phyloP scores from a whole-genome alignment of 2,888 invertebrate species.

The Odontothrips loti region DNA sequence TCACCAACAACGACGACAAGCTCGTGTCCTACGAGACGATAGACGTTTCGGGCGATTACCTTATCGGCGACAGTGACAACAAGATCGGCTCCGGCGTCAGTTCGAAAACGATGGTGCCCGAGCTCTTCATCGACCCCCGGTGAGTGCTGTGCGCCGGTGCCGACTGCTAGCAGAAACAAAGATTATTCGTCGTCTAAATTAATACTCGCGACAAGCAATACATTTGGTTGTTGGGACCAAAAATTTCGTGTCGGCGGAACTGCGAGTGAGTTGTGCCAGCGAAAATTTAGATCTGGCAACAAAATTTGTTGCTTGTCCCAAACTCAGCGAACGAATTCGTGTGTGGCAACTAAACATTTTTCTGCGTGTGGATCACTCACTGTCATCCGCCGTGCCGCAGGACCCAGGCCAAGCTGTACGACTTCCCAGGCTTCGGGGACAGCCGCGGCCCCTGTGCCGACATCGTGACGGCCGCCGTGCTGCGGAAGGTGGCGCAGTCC shows the following conservation, averaged over 20 bases:
- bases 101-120: constrained; percentile 31
- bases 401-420: constrained; percentile 32
- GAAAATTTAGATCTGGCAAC: too few species aligned
- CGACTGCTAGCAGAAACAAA: not conserved
- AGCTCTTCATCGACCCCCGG: constrained; percentile 30
- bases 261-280: too few species aligned
- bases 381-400: not conserved
- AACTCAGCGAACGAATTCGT: too few species aligned
- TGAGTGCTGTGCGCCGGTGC: not conserved
- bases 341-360: too few species aligned
- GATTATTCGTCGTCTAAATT: too few species aligned
- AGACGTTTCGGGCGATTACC: constrained; percentile 31
- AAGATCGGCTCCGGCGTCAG: constrained; percentile 23
- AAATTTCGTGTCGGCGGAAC: too few species aligned
- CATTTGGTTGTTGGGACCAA: too few species aligned
- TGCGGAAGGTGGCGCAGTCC: not conserved
- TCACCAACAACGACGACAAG: constrained; percentile 32
- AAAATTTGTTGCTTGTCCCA: too few species aligned
- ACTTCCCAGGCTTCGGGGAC: constrained; percentile 37
- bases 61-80: constrained; percentile 27
- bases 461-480: constrained; percentile 39
- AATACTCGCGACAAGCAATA: too few species aligned
- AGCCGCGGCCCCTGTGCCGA: constrained; percentile 39
- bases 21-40: constrained; percentile 32
- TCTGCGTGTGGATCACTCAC: too few species aligned